Evolutionary conservation across 2,888 invertebrate genomes (phyloP), one percentile per base, ranked within the genome.

Genomic region (Mythimna albipuncta): DNA sequence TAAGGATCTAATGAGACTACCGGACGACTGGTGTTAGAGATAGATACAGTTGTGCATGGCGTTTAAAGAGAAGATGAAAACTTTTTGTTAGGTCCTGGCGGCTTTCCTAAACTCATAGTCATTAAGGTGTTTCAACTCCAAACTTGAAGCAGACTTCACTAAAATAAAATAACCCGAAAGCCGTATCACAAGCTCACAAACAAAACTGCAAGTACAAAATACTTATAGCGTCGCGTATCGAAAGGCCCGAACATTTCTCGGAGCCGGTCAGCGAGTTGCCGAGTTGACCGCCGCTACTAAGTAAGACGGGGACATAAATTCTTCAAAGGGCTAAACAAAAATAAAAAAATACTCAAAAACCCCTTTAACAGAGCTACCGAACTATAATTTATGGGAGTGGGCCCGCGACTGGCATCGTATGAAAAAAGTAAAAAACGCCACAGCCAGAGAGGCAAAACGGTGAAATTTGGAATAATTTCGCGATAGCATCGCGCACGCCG

Each of bases 381-480:
- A 96, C 95, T 96, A 96, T 96, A 96, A 96, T 96, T 95, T 96
- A 96, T 96, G 95, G 93, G 91, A 90, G 89, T 89, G 76, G 92
- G 90, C 91, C 81, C 91, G 89, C 92, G 93, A 92, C 93, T 93
- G 92, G 92, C 93, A 92, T 93, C 91, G 93, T 87, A 89, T 89
- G 91, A 89, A 93, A 93, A 89, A 91, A 92, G 91, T 91, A 89
- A 87, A 91, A 93, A 92, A 92, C 90, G 85, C 86, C 86, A 86
- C 84, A 88, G 84, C 84, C 75, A 70, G 85, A 82, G 84, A 83
- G 84, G 95, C 95, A 93, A 95, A 95, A 95, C 93, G 96, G 96
- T 95, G 95, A 96, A 96, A 96, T 96, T 95, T 94, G 95, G 95
- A 96, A 96, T 96, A 94, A 95, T 96, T 96, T 95, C 88, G 92